Percentiles rank a stretch among this genome's conserved stretches.
These are phyloP conservation scores for Folsomia manolachei DNA, from an alignment of 2,888 invertebrate genomes.

Conservation along the genomic window DNA sequence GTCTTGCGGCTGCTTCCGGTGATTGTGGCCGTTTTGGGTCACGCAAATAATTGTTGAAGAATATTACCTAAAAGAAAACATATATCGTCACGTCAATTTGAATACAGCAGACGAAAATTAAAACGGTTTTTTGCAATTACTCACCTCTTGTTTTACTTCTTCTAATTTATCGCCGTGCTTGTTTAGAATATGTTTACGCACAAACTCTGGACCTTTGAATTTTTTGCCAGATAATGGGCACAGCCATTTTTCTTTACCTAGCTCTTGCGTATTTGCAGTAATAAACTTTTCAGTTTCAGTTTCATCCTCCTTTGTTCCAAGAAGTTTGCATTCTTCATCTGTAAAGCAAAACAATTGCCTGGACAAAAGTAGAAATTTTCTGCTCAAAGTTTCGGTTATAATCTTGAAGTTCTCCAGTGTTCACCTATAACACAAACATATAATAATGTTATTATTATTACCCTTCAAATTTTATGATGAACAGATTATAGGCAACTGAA, in stretches of 20 bases:
- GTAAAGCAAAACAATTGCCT: slow-evolving; percentile 67
- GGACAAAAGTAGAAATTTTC: slow-evolving; percentile 86
- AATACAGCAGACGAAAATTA: background rate
- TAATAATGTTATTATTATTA: background rate
- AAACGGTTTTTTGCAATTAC: background rate
- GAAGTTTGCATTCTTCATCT: slow-evolving; percentile 73
- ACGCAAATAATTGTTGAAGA: slow-evolving; percentile 91
- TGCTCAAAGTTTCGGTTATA: slow-evolving; percentile 76
- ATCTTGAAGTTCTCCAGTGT: slow-evolving; percentile 71
- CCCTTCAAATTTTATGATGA: background rate
- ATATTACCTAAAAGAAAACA: slow-evolving; percentile 65
- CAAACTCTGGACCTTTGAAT: slow-evolving; percentile 97
- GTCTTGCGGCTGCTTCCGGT: slow-evolving; percentile 58
- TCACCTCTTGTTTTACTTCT: slow-evolving; percentile 89
- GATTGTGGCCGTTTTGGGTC: slow-evolving; percentile 93
- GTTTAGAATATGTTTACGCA: slow-evolving; percentile 95
- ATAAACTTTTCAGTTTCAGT: slow-evolving; percentile 90
- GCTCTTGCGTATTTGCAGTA: slow-evolving; percentile 90
- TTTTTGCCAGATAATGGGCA: slow-evolving; percentile 98
- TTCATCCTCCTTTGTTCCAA: slow-evolving; percentile 76
- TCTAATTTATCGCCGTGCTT: slow-evolving; percentile 96
- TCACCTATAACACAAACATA: slow-evolving; percentile 57
- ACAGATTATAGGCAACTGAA: background rate
- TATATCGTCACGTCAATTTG: background rate
- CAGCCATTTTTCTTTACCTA: slow-evolving; percentile 94